Evolutionary conservation across 2,113 vertebrate species (phyloP).

Genomic region (Coryphaenoides rupestris): DNA sequence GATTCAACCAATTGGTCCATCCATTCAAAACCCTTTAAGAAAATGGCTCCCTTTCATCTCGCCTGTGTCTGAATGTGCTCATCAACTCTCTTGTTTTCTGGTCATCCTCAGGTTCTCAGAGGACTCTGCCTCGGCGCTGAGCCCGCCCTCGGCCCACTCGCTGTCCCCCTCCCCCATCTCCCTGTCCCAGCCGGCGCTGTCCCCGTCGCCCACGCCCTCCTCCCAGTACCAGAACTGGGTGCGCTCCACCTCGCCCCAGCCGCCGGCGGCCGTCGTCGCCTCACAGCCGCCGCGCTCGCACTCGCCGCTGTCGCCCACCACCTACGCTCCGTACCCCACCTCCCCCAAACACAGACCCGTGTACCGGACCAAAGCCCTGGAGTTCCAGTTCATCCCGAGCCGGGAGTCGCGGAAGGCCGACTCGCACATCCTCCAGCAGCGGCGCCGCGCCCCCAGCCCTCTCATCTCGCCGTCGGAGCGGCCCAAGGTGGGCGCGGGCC

Average conservation of each 20-base stretch:
- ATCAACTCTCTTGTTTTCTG: no score
- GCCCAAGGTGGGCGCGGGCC: constrained; percentile 76
- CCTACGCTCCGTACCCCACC: constrained; percentile 78
- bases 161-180: constrained; percentile 73
- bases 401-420: constrained; percentile 74
- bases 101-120: constrained; percentile 80
- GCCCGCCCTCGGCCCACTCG: constrained; percentile 76
- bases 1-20: no score
- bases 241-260: constrained; percentile 77
- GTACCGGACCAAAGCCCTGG: constrained; percentile 75
- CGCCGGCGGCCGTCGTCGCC: constrained; percentile 58
- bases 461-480: constrained; percentile 82
- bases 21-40: no score
- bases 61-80: no score
- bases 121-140: constrained; percentile 79
- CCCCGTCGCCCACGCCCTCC: constrained; percentile 62
- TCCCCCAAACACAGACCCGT: constrained; percentile 76
- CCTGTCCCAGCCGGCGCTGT: constrained; percentile 73
- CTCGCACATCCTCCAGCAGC: constrained; percentile 73
- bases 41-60: no score
- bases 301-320: constrained; percentile 76
- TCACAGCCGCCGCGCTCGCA: constrained; percentile 75
- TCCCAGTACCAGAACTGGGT: constrained; percentile 74
- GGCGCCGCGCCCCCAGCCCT: constrained; percentile 84
- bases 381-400: constrained; percentile 77